A percentile compares a stretch with the other conserved stretches of the same genome.
These are phyloP conservation scores for Gambelia wislizenii DNA, from an alignment of 2,797 vertebrate species.

Conservation along the genomic window DNA sequence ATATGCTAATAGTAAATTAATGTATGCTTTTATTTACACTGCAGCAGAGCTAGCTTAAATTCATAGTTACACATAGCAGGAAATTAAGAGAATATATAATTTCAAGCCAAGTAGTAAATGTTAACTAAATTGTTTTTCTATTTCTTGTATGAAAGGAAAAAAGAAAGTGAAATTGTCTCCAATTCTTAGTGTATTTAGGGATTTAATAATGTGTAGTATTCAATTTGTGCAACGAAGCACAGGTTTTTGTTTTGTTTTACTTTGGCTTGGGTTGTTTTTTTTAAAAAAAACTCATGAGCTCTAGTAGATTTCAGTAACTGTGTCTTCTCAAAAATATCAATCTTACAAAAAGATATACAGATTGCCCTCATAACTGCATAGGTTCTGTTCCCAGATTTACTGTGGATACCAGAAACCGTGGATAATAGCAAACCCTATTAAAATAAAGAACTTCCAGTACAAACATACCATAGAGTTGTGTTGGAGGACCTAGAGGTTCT, in stretches of 20 bases:
- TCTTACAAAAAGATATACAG: not conserved
- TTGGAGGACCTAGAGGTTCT: no score
- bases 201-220: not conserved
- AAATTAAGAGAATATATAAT: not conserved
- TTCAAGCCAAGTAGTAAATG: constrained; percentile 16
- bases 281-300: not conserved
- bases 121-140: not conserved
- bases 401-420: no score
- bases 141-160: not conserved
- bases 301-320: not conserved
- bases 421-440: no score
- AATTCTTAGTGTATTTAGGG: not conserved
- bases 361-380: no score
- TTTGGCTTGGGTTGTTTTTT: no score
- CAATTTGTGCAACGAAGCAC: not conserved
- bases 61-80: constrained; percentile 9
- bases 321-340: not conserved
- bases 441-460: no score
- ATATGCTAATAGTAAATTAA: constrained; percentile 2
- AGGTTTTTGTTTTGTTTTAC: not conserved
- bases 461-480: no score
- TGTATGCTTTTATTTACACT: constrained; percentile 37
- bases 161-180: not conserved
- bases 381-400: no score
- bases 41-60: constrained; percentile 29